Percentiles rank a stretch among this genome's conserved stretches.
Evolutionary conservation across 1,140 invertebrate species (phyloP).

Genomic region (Lerema accius): DNA sequence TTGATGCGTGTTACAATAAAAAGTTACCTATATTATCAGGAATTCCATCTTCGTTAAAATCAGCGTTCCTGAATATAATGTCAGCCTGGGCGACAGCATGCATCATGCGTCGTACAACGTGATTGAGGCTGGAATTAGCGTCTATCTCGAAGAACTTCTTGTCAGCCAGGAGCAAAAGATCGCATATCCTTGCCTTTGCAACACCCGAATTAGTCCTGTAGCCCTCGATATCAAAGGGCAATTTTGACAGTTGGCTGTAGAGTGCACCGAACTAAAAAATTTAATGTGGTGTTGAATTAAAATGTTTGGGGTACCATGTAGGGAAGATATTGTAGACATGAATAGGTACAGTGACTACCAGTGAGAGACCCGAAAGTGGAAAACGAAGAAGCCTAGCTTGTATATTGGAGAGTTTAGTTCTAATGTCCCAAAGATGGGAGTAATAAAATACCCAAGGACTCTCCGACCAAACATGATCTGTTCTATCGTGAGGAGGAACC

Average conservation of each 20-base stretch:
- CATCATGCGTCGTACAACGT: constrained; percentile 67
- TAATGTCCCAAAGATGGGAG: no score
- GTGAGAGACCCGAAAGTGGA: no score
- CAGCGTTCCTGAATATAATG: constrained; percentile 70
- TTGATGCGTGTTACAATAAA: no score
- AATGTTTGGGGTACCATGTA: no score
- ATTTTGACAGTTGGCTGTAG: constrained; percentile 36
- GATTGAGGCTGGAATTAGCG: constrained; percentile 66
- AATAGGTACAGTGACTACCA: no score
- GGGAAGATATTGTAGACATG: no score
- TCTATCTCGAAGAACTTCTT: constrained; percentile 70
- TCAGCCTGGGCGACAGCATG: constrained; percentile 72
- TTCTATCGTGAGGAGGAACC: no score
- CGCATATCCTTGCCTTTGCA: constrained; percentile 63
- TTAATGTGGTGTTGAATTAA: no score
- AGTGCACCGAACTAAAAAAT: constrained; percentile 38
- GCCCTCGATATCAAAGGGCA: constrained; percentile 58
- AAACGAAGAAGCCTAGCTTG: no score
- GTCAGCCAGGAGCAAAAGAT: constrained; percentile 67
- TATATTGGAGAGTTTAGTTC: no score
- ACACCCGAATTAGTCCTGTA: constrained; percentile 44
- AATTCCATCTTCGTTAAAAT: constrained; percentile 70
- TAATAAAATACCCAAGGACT: no score
- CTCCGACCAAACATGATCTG: no score
- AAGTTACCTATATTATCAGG: constrained; percentile 73